phyloP scores from a whole-genome alignment of 2,113 vertebrate species.

The Microtus richardsoni region DNA sequence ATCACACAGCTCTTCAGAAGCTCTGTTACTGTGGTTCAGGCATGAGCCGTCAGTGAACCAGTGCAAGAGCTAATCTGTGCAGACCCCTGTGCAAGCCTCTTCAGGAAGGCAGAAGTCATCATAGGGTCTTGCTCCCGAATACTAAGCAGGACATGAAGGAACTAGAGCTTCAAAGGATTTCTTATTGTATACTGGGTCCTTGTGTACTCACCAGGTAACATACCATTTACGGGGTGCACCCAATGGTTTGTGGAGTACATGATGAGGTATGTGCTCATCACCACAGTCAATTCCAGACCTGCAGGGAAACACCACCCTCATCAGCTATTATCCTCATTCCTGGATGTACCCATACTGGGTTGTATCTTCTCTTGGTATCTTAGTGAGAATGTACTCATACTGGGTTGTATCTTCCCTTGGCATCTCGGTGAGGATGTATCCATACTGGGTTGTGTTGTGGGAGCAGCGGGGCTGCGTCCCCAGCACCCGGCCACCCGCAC shows the following conservation, averaged over 20 bases:
- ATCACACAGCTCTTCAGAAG: rapidly evolving
- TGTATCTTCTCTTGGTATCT: neutral
- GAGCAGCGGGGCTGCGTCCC: no score
- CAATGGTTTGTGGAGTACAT: neutral
- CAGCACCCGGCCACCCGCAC: no score
- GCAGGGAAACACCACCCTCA: neutral
- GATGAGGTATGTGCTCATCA: neutral
- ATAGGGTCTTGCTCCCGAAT: neutral
- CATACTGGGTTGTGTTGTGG: no score
- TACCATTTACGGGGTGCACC: neutral
- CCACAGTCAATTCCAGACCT: neutral
- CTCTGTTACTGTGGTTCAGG: neutral
- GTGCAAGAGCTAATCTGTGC: neutral
- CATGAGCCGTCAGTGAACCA: neutral
- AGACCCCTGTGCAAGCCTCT: neutral
- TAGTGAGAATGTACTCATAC: neutral
- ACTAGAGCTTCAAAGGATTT: neutral
- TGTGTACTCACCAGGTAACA: neutral
- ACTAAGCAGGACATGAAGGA: neutral
- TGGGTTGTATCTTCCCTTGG: neutral
- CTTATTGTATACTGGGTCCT: neutral
- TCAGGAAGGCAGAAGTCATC: neutral
- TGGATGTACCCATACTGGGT: neutral
- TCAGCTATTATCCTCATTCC: neutral
- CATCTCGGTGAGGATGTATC: no score